Evolutionary conservation across 2,797 vertebrate species (phyloP).

Genomic region (Hypotaenidia philippensis): DNA sequence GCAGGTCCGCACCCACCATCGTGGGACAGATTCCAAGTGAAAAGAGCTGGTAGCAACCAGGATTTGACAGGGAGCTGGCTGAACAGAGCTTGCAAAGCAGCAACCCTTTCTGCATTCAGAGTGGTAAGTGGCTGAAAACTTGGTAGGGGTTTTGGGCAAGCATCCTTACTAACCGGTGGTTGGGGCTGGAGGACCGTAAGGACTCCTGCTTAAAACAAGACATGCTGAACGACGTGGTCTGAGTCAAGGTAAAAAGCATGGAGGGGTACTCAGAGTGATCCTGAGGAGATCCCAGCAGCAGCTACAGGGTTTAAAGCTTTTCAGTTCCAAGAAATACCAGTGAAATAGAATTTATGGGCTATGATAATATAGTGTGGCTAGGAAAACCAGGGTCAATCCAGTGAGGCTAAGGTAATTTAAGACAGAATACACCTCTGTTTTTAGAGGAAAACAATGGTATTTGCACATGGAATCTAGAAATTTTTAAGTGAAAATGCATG

Average conservation of each 20-base stretch:
- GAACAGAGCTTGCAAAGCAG: background rate
- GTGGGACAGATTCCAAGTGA: slow-evolving; percentile 17
- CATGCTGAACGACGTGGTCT: fast-evolving
- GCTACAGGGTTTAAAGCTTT: background rate
- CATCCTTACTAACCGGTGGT: background rate
- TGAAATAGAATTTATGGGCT: background rate
- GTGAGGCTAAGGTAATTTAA: background rate
- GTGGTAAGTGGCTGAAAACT: slow-evolving; percentile 51
- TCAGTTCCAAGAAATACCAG: slow-evolving; percentile 31
- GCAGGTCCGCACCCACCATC: slow-evolving; percentile 34
- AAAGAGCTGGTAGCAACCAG: slow-evolving; percentile 2
- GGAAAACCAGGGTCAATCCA: background rate
- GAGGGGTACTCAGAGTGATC: background rate
- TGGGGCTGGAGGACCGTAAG: background rate
- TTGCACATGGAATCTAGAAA: background rate
- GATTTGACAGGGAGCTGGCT: slow-evolving; percentile 3
- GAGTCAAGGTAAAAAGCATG: background rate
- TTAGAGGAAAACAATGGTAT: background rate
- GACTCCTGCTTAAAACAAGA: background rate
- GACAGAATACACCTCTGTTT: background rate
- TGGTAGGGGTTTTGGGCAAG: background rate
- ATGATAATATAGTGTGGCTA: background rate
- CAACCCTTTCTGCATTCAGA: background rate
- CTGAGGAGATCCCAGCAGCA: background rate
- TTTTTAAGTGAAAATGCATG: background rate